Evolutionary conservation across 2,113 vertebrate genomes (phyloP).

Genomic region (Cromileptes altivelis): DNA sequence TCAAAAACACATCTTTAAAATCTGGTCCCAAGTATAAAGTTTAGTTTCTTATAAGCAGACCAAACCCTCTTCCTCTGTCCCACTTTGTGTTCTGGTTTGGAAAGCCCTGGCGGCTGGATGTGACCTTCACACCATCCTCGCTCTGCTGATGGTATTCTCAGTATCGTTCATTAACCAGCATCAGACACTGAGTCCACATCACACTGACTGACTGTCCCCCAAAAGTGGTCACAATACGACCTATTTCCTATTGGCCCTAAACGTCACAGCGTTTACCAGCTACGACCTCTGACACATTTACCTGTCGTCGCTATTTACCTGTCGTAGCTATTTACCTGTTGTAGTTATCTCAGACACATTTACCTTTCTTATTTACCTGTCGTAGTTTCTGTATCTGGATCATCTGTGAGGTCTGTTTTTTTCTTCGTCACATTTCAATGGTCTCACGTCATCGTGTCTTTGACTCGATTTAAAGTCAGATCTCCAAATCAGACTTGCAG

Average conservation of each 20-base stretch:
- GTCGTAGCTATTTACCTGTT: too few species aligned
- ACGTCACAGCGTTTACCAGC: neutral
- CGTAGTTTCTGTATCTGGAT: too few species aligned
- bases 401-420: too few species aligned
- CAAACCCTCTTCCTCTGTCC: too few species aligned
- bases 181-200: conserved; percentile 19
- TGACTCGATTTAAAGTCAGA: too few species aligned
- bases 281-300: neutral
- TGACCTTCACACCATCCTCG: neutral
- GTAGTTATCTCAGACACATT: neutral
- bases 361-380: neutral
- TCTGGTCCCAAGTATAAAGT: too few species aligned
- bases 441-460: too few species aligned
- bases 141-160: conserved; percentile 33
- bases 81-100: neutral
- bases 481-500: too few species aligned
- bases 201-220: neutral
- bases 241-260: neutral
- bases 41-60: too few species aligned
- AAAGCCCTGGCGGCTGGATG: conserved; percentile 23
- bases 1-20: too few species aligned
- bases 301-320: neutral
- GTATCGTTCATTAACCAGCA: conserved; percentile 46
- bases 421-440: too few species aligned
- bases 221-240: neutral